Evolutionary conservation across 2,797 vertebrate species (phyloP).

Genomic region (Anas bahamensis): DNA sequence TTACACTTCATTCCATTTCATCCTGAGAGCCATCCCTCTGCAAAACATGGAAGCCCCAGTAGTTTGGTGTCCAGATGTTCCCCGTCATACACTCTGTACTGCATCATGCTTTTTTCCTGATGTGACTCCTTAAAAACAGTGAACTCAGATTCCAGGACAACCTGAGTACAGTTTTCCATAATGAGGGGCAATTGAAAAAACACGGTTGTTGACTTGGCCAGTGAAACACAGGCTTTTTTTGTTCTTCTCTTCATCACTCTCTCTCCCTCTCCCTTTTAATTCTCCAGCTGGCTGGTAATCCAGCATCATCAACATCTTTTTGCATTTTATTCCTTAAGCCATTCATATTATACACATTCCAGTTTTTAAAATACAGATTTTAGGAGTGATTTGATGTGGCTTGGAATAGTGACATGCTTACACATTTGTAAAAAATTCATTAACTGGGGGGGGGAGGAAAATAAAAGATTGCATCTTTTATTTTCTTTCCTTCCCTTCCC

Average conservation of each 20-base stretch:
- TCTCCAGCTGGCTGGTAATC: slow-evolving; percentile 30
- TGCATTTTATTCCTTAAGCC: slow-evolving; percentile 65
- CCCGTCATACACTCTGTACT: not conserved
- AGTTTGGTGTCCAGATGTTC: slow-evolving; percentile 63
- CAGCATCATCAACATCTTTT: slow-evolving; percentile 51
- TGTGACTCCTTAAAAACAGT: slow-evolving; percentile 22
- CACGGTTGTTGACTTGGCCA: slow-evolving; percentile 47
- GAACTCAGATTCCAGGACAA: slow-evolving; percentile 39
- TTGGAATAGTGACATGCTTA: slow-evolving; percentile 71
- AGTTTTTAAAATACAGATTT: slow-evolving; percentile 72
- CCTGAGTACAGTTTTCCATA: slow-evolving; percentile 13
- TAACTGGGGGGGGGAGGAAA: slow-evolving; percentile 21
- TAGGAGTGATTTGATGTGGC: slow-evolving; percentile 72
- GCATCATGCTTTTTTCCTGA: not conserved
- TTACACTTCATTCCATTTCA: slow-evolving; percentile 25
- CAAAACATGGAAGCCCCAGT: slow-evolving; percentile 20
- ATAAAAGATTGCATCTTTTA: slow-evolving; percentile 33
- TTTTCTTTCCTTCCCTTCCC: slow-evolving; percentile 12
- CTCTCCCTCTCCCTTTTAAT: slow-evolving; percentile 38
- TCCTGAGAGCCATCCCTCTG: not conserved
- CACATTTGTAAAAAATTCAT: slow-evolving; percentile 62
- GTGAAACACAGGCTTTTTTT: slow-evolving; percentile 8
- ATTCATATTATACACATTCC: slow-evolving; percentile 58
- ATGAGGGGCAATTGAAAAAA: slow-evolving; percentile 43
- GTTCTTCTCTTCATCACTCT: slow-evolving; percentile 9